Percentiles rank a stretch among this genome's conserved stretches.
phyloP scores from a whole-genome alignment of 2,113 vertebrate species.

The Galeopterus variegatus region DNA sequence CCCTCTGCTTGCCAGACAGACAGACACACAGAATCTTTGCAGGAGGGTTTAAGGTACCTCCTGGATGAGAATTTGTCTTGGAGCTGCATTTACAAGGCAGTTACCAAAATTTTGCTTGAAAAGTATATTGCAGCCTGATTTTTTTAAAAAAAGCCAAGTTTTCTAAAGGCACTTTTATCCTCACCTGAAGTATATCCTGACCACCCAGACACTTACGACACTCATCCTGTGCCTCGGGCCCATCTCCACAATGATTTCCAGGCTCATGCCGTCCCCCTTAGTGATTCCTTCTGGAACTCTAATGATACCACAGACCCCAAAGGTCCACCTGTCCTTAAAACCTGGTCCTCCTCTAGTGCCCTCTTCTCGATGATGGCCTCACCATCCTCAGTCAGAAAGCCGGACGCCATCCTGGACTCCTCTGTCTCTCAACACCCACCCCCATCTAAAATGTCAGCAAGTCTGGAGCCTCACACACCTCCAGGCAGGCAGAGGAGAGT shows the following conservation, averaged over 20 bases:
- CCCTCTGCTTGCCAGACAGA: not conserved
- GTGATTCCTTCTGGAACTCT: not conserved
- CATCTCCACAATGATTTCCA: not conserved
- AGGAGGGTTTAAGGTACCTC: not conserved
- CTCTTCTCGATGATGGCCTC: not conserved
- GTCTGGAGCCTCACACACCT: not conserved
- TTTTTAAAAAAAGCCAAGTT: not conserved
- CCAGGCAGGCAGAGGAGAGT: not conserved
- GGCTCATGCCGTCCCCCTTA: not conserved
- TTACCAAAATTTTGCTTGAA: not conserved
- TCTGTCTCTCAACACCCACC: not conserved
- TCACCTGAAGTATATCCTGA: not conserved
- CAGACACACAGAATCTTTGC: not conserved
- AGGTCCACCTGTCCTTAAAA: not conserved
- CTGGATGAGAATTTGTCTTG: not conserved
- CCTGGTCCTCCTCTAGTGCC: not conserved
- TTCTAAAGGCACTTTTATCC: conserved; percentile 1
- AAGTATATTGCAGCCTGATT: not conserved
- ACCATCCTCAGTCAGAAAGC: not conserved
- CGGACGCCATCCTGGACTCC: rapidly evolving
- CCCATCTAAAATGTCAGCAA: not conserved
- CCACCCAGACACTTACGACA: not conserved
- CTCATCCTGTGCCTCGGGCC: rapidly evolving
- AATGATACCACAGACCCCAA: not conserved
- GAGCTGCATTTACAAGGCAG: not conserved